Conservation (phyloP, 2,113 vertebrate species). For the Hyperopisus bebe region DNA sequence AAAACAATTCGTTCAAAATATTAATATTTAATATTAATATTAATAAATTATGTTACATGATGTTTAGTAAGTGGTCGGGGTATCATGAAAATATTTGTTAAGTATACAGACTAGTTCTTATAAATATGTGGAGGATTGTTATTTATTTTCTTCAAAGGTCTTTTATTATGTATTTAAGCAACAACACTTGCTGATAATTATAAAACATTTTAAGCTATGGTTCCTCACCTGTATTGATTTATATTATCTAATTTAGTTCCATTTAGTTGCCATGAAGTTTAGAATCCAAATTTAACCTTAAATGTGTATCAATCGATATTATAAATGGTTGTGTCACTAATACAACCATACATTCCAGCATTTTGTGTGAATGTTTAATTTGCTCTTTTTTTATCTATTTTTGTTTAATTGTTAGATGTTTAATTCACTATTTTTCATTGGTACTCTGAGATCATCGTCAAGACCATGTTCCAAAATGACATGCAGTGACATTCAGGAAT, state of each 20-base stretch:
- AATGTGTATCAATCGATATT: not conserved
- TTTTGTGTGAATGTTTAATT: not conserved
- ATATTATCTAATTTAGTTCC: not conserved
- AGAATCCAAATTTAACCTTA: not conserved
- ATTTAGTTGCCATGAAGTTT: not conserved
- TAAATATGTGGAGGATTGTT: not conserved
- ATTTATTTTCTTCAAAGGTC: not conserved
- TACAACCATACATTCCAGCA: not conserved
- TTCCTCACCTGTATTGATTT: not conserved
- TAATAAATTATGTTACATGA: not conserved
- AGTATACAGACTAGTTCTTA: not conserved
- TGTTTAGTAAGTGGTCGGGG: not conserved
- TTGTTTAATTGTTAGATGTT: not conserved
- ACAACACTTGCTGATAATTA: not conserved
- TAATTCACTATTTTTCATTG: not conserved
- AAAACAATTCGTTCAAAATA: not conserved
- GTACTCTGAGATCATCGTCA: not conserved
- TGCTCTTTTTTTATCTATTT: not conserved
- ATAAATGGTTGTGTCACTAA: not conserved
- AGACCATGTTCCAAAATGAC: not conserved
- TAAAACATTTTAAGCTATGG: not conserved
- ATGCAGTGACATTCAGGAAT: not conserved
- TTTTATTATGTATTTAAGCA: not conserved
- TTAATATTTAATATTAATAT: not conserved
- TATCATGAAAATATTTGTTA: not conserved